Evolutionary conservation across 1,140 invertebrate genomes (phyloP).

Genomic region (Tenebrio molitor): DNA sequence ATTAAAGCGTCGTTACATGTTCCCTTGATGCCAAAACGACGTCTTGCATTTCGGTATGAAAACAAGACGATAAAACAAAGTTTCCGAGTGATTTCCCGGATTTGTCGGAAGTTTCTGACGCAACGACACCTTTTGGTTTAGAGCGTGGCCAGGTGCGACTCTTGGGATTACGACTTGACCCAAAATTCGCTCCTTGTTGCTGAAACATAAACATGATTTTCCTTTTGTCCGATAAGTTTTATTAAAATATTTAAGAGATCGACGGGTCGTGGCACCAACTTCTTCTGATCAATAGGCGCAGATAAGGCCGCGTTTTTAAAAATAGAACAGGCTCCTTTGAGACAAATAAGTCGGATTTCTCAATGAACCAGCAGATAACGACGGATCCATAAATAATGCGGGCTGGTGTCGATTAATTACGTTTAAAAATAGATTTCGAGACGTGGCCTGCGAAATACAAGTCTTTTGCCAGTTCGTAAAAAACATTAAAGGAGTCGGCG

Average conservation of each 20-base stretch:
- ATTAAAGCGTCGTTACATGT: not conserved
- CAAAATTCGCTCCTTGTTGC: not conserved
- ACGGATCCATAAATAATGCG: not conserved
- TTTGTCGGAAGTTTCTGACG: not conserved
- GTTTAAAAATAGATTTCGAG: not conserved
- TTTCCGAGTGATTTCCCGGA: not conserved
- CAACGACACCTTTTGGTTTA: not conserved
- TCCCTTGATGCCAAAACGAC: not conserved
- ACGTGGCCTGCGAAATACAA: not conserved
- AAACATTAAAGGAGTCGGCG: no score
- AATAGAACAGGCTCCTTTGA: not conserved
- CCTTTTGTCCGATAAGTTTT: not conserved
- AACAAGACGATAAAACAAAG: not conserved
- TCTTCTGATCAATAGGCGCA: not conserved
- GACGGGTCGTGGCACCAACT: not conserved
- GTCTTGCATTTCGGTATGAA: not conserved
- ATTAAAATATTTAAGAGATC: constrained; percentile 3
- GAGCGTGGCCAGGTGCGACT: not conserved
- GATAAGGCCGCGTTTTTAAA: not conserved
- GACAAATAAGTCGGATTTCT: constrained; percentile 1
- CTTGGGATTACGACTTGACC: not conserved
- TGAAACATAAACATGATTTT: not conserved
- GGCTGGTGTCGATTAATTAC: not conserved
- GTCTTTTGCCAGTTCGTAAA: not conserved
- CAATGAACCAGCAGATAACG: not conserved